Evolutionary conservation across 1,140 invertebrate genomes (phyloP).

Genomic region (Cyclargus thomasi): DNA sequence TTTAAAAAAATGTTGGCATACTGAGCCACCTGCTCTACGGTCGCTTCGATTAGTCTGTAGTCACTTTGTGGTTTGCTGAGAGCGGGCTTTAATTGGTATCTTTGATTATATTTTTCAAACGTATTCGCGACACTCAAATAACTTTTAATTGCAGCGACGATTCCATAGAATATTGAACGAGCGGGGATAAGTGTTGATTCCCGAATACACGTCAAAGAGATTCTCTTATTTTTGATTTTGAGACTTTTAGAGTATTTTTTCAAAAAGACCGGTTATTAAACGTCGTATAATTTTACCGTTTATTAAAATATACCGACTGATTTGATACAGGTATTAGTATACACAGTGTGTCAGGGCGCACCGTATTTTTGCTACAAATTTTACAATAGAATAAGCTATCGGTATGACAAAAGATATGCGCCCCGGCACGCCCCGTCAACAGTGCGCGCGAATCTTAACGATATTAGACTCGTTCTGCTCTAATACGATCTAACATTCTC

Average conservation of each 20-base stretch:
- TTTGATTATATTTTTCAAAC: constrained; percentile 41
- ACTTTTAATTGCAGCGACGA: constrained; percentile 30
- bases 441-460: too few relatives aligned
- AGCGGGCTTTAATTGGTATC: constrained; percentile 44
- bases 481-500: too few relatives aligned
- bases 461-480: too few relatives aligned
- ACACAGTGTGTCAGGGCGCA: too few relatives aligned
- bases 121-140: constrained; percentile 36
- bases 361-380: too few relatives aligned
- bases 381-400: too few relatives aligned
- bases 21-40: constrained; percentile 26
- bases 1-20: not conserved
- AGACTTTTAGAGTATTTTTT: not conserved
- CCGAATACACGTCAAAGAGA: not conserved
- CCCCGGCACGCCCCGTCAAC: too few relatives aligned
- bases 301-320: too few relatives aligned
- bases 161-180: not conserved
- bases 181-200: not conserved
- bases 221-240: not conserved
- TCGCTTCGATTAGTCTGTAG: constrained; percentile 28
- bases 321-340: too few relatives aligned
- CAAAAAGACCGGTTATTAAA: not conserved
- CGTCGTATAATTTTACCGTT: too few relatives aligned
- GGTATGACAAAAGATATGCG: too few relatives aligned
- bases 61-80: constrained; percentile 31